phyloP scores from a whole-genome alignment of 2,888 invertebrate genomes.

The Macropis europaea region DNA sequence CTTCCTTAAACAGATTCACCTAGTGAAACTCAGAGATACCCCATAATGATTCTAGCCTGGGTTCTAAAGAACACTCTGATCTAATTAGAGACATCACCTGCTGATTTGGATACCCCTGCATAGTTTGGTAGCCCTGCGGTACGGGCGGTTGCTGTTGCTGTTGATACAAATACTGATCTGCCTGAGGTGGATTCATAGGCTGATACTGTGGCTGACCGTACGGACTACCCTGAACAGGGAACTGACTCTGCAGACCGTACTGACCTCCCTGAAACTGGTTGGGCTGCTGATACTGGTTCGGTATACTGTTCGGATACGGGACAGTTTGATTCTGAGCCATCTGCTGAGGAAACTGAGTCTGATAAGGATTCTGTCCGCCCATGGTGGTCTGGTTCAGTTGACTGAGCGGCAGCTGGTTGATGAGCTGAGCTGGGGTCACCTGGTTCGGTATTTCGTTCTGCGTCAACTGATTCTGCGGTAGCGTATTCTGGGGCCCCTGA shows the following conservation, averaged over 20 bases:
- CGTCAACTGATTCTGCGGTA: constrained; percentile 73
- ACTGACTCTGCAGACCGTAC: constrained; percentile 56
- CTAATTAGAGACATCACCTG: constrained; percentile 64
- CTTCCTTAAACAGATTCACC: constrained; percentile 23
- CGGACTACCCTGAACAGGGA: constrained; percentile 61
- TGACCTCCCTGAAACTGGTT: constrained; percentile 58
- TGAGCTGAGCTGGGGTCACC: constrained; percentile 57
- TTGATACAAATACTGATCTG: constrained; percentile 69
- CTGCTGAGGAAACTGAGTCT: constrained; percentile 54
- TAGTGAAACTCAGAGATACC: no score
- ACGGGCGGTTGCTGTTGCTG: constrained; percentile 56
- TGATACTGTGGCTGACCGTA: constrained; percentile 70
- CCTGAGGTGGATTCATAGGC: constrained; percentile 47
- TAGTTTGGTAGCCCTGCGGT: constrained; percentile 70
- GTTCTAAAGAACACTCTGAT: no score
- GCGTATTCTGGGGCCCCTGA: constrained; percentile 52
- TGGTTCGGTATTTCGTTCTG: constrained; percentile 45
- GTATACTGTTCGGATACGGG: constrained; percentile 64
- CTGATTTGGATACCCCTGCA: constrained; percentile 70
- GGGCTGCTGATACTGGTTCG: constrained; percentile 62
- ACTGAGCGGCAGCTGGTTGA: constrained; percentile 80
- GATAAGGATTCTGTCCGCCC: constrained; percentile 58
- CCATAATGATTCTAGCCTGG: no score
- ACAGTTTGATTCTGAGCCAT: constrained; percentile 46
- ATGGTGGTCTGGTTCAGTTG: constrained; percentile 55